These are phyloP conservation scores for Pterocles gutturalis DNA, from an alignment of 2,113 vertebrate genomes.

Conservation along the genomic window DNA sequence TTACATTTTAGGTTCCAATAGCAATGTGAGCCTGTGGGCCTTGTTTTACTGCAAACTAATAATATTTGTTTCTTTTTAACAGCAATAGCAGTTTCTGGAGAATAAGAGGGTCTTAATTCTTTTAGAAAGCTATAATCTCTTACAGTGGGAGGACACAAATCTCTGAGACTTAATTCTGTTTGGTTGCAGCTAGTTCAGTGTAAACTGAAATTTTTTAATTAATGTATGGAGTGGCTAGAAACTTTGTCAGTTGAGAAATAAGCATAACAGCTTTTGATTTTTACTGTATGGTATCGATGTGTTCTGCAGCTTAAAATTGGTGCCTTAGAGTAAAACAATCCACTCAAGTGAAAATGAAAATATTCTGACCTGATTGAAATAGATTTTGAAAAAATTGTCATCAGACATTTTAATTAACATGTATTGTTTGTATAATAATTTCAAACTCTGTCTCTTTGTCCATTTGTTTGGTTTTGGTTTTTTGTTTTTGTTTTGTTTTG, in stretches of 20 bases:
- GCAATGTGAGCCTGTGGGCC: not conserved
- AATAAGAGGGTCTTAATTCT: not conserved
- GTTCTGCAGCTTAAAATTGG: not conserved
- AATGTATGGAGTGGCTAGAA: not conserved
- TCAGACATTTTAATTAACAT: constrained; percentile 81
- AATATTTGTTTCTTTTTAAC: not conserved
- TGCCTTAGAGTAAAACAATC: not conserved
- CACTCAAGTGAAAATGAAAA: not conserved
- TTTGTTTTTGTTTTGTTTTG: not conserved
- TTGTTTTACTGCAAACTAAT: not conserved
- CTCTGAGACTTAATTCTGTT: not conserved
- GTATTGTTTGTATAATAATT: constrained; percentile 83
- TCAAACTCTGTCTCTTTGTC: constrained; percentile 82
- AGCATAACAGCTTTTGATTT: not conserved
- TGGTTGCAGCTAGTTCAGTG: not conserved
- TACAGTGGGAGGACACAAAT: not conserved
- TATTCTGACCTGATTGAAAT: constrained; percentile 78
- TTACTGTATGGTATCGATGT: not conserved
- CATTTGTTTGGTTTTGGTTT: constrained; percentile 60
- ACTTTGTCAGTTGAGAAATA: not conserved
- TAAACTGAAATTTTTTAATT: not conserved
- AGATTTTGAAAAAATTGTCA: constrained; percentile 85
- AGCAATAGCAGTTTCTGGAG: not conserved
- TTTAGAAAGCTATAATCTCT: not conserved
- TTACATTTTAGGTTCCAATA: not conserved